Evolutionary conservation across 1,140 invertebrate species (phyloP), one percentile per base, ranked within the genome.

Genomic region (Penaeus chinensis): DNA sequence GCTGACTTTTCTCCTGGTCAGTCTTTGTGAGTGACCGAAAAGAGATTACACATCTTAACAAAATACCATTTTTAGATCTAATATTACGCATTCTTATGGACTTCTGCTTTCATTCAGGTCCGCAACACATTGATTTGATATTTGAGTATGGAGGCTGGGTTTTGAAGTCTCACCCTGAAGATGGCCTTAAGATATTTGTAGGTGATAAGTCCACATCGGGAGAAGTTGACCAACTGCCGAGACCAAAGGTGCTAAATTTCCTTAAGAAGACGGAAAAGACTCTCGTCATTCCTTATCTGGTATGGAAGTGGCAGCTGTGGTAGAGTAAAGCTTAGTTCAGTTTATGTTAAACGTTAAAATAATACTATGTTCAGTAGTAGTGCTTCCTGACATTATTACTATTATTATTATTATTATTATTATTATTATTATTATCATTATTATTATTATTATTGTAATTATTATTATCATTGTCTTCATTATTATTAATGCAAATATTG

Each of bases 71-170:
- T 13, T 54, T 5, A 54, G 1, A 16, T 8, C 16, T 54, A 16
- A 54, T 54, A 54, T 54, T 42, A 42, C 37, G 37, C 37, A 42
- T 8, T 42, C 37, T 42, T 42, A 42, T 5, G 37, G 37, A 42
- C 37, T 42, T 8, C 1, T 8, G 7, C 18, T 22, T 62, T 69
- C 79, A 90, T 92, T 37, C 91, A 95, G 95, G 96, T 62, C 91
- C 93, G 22, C 96, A 98, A 89, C 94, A 99, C 92, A 94, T 99
- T 89, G 95, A 97, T 90, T 92, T 99, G 62, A 98, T 99, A 91
- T 96, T 99, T 90, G 96, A 99, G 92, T 99, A 98, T 93, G 95
- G 97, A n/a, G 95, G 96, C 87, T 98, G 97, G 97, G 96, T 99
- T 71, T 92, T 99, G 27, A 94, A 95, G 89, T 94, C 95, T 91